Percentiles rank a stretch among this genome's conserved stretches.
Evolutionary conservation across 2,797 vertebrate species (phyloP).

Genomic region (Semaprochilodus insignis): DNA sequence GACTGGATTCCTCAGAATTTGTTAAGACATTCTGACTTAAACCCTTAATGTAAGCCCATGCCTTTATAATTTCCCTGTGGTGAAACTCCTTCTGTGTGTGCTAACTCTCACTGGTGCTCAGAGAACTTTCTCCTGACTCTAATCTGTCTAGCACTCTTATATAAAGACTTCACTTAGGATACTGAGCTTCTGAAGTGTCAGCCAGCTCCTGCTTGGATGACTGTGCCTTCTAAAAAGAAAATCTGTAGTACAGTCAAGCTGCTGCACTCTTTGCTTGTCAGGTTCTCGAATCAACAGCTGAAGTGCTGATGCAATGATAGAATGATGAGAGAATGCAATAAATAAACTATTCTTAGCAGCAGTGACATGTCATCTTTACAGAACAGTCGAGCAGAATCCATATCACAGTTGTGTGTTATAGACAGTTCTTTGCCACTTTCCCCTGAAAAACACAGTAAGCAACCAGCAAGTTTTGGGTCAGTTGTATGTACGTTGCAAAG

Average conservation of each 20-base stretch:
- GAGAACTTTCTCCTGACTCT: background rate
- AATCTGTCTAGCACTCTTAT: background rate
- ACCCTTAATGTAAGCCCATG: background rate
- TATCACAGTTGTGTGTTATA: background rate
- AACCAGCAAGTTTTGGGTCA: background rate
- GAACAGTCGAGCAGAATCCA: background rate
- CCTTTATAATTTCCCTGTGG: background rate
- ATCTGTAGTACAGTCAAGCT: background rate
- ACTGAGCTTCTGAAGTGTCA: constrained; percentile 2
- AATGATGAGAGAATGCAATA: background rate
- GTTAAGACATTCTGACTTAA: background rate
- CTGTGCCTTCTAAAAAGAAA: background rate
- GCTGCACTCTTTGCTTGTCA: background rate
- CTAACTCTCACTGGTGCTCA: background rate
- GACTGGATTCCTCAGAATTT: background rate
- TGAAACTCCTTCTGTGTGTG: background rate
- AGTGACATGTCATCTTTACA: background rate
- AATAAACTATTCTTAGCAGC: background rate
- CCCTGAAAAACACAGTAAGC: too few species aligned
- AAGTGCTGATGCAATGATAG: background rate
- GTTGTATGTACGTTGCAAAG: background rate
- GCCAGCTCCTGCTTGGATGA: background rate
- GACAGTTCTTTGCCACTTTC: too few species aligned
- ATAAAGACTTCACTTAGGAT: background rate
- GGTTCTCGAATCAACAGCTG: constrained; percentile 5